Evolutionary conservation across 2,888 invertebrate genomes (phyloP).

Genomic region (Caenorhabditis drosophilae): DNA sequence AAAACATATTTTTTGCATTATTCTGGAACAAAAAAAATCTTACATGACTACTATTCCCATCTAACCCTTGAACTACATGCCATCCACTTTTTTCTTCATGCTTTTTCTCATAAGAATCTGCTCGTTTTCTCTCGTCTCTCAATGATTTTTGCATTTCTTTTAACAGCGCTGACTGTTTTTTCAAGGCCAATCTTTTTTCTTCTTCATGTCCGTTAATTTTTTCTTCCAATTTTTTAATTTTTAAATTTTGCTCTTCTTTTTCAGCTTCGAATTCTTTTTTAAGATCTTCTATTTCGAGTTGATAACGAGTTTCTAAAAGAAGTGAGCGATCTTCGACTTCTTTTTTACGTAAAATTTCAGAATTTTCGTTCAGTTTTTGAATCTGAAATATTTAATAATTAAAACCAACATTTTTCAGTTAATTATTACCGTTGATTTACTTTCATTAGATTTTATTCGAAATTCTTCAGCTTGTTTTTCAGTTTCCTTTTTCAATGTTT

Average conservation of each 20-base stretch:
- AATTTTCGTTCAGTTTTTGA: not conserved
- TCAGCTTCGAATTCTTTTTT: slow-evolving; percentile 28
- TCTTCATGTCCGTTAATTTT: slow-evolving; percentile 20
- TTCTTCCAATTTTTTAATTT: slow-evolving; percentile 17
- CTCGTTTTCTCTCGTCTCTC: slow-evolving; percentile 47
- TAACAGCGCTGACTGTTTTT: slow-evolving; percentile 41
- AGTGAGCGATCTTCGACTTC: slow-evolving; percentile 20
- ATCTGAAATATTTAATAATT: slow-evolving; percentile 1
- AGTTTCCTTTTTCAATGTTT: not conserved
- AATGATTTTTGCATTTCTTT: slow-evolving; percentile 50
- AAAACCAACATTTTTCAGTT: no score
- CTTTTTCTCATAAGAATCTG: slow-evolving; percentile 46
- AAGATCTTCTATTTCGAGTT: slow-evolving; percentile 31
- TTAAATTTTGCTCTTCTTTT: slow-evolving; percentile 3
- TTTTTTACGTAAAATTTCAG: slow-evolving; percentile 6
- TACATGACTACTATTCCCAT: slow-evolving; percentile 41
- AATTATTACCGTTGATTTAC: no score
- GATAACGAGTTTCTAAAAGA: slow-evolving; percentile 27
- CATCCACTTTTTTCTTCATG: slow-evolving; percentile 45
- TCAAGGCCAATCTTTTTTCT: slow-evolving; percentile 41
- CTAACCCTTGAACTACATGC: slow-evolving; percentile 41
- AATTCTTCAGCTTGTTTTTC: slow-evolving; percentile 1
- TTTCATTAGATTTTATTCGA: not conserved
- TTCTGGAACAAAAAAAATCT: not conserved
- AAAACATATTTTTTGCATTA: not conserved